phyloP scores from a whole-genome alignment of 2,113 vertebrate genomes.

The Equus przewalskii region DNA sequence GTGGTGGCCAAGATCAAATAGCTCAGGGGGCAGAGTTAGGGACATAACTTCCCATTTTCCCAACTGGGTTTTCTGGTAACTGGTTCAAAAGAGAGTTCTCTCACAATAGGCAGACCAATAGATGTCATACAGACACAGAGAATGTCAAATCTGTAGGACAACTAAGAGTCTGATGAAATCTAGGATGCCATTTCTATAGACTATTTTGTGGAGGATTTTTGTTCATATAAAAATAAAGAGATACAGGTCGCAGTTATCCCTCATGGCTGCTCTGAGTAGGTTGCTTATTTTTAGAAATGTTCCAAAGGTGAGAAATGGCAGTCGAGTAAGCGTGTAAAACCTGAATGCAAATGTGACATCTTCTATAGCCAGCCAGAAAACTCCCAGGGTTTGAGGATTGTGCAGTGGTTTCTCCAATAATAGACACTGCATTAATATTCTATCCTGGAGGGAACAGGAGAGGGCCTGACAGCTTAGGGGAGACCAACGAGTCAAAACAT shows the following conservation, averaged over 20 bases:
- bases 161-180: background rate
- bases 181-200: background rate
- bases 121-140: background rate
- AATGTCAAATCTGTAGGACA: background rate
- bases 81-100: conserved; percentile 31
- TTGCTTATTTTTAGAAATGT: conserved; percentile 45
- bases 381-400: background rate
- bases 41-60: conserved; percentile 31
- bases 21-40: background rate
- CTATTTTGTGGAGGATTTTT: background rate
- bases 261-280: background rate
- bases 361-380: conserved; percentile 41
- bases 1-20: background rate
- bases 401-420: conserved; percentile 31
- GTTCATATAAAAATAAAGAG: conserved; percentile 22
- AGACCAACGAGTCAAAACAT: conserved; percentile 21
- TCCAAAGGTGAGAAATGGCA: conserved; percentile 7
- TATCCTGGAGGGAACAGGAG: background rate
- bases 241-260: background rate
- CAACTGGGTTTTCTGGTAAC: conserved; percentile 47
- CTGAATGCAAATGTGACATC: conserved; percentile 50
- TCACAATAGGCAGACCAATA: conserved; percentile 25
- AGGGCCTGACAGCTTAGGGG: background rate
- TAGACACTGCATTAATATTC: background rate
- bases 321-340: background rate